Evolutionary conservation across 2,113 vertebrate genomes (phyloP).

Genomic region (Macquaria australasica): DNA sequence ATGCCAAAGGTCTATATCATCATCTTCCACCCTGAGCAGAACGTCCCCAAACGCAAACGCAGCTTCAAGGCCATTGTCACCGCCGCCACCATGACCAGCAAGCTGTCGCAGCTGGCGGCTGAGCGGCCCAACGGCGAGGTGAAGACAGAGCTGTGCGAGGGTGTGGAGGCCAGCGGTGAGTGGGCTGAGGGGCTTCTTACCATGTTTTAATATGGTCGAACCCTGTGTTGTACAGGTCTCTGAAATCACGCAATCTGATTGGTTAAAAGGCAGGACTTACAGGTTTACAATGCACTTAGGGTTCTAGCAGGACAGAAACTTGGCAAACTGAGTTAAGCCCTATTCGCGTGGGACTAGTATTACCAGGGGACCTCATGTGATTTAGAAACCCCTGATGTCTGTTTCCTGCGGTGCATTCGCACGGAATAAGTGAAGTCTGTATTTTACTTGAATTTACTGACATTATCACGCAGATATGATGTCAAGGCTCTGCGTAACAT

Average conservation of each 20-base stretch:
- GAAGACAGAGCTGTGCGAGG: conserved; percentile 97
- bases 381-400: too few species aligned
- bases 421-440: too few species aligned
- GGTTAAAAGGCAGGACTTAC: background rate
- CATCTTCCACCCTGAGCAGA: conserved; percentile 97
- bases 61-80: conserved; percentile 99
- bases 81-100: conserved; percentile 96
- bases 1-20: conserved; percentile 99
- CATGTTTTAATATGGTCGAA: rapidly evolving
- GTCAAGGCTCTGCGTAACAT: too few species aligned
- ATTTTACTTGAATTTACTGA: too few species aligned
- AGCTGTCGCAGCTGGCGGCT: conserved; percentile 94
- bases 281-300: too few species aligned
- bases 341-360: too few species aligned
- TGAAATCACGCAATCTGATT: background rate
- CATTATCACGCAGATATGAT: too few species aligned
- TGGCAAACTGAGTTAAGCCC: too few species aligned
- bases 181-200: background rate
- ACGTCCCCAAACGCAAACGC: conserved; percentile 95
- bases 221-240: background rate
- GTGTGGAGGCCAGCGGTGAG: conserved; percentile 95
- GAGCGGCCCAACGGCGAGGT: conserved; percentile 96
- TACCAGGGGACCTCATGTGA: too few species aligned
- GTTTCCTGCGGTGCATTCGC: too few species aligned
- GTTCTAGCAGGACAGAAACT: too few species aligned